phyloP scores from a whole-genome alignment of 2,113 vertebrate species.

The Acanthisitta chloris region DNA sequence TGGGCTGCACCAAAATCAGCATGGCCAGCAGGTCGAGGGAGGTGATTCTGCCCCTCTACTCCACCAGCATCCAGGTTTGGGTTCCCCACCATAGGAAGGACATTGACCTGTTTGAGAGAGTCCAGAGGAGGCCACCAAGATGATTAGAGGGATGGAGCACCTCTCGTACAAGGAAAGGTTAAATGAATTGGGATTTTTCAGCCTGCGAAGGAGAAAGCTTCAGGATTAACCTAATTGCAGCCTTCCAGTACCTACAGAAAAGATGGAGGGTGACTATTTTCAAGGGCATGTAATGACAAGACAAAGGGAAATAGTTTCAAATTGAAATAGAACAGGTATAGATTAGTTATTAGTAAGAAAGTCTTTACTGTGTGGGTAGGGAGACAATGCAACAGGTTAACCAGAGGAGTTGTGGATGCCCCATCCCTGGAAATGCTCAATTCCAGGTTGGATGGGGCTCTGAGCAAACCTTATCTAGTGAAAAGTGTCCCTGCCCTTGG shows the following conservation, averaged over 20 bases:
- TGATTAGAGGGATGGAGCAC: background rate
- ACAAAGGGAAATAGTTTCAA: background rate
- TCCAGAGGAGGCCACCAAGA: background rate
- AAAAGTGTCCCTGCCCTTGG: background rate
- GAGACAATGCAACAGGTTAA: background rate
- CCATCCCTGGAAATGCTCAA: background rate
- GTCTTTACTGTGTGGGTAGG: background rate
- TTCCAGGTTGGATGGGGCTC: background rate
- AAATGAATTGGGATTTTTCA: background rate
- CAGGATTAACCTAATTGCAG: too few species aligned
- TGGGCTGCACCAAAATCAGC: background rate
- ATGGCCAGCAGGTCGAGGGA: background rate
- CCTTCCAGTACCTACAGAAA: background rate
- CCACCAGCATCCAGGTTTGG: background rate
- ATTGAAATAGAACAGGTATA: background rate
- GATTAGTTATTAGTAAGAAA: background rate
- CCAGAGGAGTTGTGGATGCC: background rate
- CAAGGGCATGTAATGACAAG: fast-evolving
- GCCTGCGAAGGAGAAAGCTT: background rate
- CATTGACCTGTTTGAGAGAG: fast-evolving
- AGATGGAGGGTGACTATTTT: background rate
- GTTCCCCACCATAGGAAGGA: background rate
- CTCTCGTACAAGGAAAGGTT: background rate
- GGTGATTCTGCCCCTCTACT: background rate
- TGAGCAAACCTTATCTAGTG: too few species aligned